Percentiles rank a stretch among this genome's conserved stretches.
These are phyloP conservation scores for Andrena dorsata DNA, from an alignment of 2,888 invertebrate species.

Conservation along the genomic window DNA sequence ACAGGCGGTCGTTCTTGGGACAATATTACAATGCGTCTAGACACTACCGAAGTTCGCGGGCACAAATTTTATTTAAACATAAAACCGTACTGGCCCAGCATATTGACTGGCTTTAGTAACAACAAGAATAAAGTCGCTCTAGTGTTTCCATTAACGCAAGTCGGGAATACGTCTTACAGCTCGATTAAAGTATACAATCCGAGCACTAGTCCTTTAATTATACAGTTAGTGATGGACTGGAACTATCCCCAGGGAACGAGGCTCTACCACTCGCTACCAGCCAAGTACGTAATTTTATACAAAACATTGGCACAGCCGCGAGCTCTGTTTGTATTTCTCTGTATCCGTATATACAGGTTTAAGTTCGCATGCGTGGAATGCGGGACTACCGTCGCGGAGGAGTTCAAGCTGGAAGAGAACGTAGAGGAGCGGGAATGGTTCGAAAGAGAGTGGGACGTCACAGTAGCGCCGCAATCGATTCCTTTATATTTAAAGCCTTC, in stretches of 20 bases:
- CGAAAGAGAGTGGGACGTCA: constrained; percentile 77
- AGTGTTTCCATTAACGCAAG: constrained; percentile 90
- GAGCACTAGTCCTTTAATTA: constrained; percentile 88
- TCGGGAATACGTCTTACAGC: constrained; percentile 89
- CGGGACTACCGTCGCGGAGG: constrained; percentile 77
- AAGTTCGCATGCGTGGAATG: constrained; percentile 80
- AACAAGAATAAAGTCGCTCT: constrained; percentile 85
- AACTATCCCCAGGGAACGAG: constrained; percentile 89
- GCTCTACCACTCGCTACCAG: constrained; percentile 86
- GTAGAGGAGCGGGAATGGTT: constrained; percentile 75
- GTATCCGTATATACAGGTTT: constrained; percentile 71
- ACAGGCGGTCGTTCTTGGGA: constrained; percentile 86
- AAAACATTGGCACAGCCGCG: not conserved
- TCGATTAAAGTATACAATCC: constrained; percentile 91
- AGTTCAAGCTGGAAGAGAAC: constrained; percentile 79
- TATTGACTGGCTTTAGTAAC: constrained; percentile 79
- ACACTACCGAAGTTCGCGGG: constrained; percentile 90
- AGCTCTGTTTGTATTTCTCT: not conserved
- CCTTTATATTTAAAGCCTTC: constrained; percentile 78
- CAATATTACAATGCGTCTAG: constrained; percentile 91
- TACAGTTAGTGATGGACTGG: constrained; percentile 91
- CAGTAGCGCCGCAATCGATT: constrained; percentile 76
- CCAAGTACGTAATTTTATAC: constrained; percentile 77
- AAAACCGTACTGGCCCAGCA: constrained; percentile 89
- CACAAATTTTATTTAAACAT: constrained; percentile 89